These are phyloP conservation scores for Gadus macrocephalus DNA, from an alignment of 2,113 vertebrate species.

Conservation along the genomic window DNA sequence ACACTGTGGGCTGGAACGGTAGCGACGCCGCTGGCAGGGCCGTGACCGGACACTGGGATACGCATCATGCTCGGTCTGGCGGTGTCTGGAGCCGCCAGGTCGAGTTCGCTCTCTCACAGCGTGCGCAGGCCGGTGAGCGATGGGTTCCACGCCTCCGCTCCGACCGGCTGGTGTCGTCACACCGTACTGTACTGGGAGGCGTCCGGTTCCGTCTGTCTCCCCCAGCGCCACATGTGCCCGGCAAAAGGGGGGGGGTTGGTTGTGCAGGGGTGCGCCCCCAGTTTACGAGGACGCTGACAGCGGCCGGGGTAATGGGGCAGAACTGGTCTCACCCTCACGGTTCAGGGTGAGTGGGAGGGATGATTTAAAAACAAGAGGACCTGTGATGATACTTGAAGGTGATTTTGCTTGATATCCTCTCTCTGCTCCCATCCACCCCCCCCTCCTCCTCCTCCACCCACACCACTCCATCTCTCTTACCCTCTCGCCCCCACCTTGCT, in stretches of 20 bases:
- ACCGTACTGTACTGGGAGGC: not conserved
- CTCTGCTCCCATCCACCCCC: conserved; percentile 13
- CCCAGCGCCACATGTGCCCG: not conserved
- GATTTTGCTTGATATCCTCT: conserved; percentile 56
- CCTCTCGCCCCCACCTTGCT: conserved; percentile 17
- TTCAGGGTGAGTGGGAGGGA: conserved; percentile 55
- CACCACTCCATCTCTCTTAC: conserved; percentile 33
- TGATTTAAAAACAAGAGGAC: conserved; percentile 58
- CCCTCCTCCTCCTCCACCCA: conserved; percentile 19
- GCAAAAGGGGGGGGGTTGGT: no score
- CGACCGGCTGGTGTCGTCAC: not conserved
- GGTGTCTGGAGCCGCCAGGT: no score
- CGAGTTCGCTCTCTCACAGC: no score
- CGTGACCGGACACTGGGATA: no score
- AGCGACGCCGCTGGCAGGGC: no score
- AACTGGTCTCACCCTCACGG: conserved; percentile 60
- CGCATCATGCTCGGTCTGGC: no score
- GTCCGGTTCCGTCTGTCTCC: conserved; percentile 4
- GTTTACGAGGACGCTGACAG: conserved; percentile 41
- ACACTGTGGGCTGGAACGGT: no score
- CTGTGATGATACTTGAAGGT: conserved; percentile 64
- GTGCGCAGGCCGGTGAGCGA: no score
- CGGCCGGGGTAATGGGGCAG: conserved; percentile 60
- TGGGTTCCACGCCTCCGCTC: no score
- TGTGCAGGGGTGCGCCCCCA: no score